A percentile compares a stretch with the other conserved stretches of the same genome.
phyloP scores from a whole-genome alignment of 2,888 invertebrate genomes.

The Patella ulyssiponensis region DNA sequence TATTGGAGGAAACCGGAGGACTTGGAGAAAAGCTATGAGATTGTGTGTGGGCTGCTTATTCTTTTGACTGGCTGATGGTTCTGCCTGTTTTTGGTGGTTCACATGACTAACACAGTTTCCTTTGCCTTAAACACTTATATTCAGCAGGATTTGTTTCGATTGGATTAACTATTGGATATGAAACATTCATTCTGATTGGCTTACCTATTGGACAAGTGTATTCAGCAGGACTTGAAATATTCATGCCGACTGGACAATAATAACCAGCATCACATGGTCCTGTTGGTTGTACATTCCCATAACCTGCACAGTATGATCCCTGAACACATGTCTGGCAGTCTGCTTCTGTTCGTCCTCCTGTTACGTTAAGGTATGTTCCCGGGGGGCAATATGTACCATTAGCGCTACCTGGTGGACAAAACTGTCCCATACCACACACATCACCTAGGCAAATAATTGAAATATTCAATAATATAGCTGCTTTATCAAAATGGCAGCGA shows the following conservation, averaged over 20 bases:
- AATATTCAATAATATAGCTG: neutral
- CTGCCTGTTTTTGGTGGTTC: no score
- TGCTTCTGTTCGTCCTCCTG: constrained; percentile 47
- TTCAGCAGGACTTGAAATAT: constrained; percentile 53
- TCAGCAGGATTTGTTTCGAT: constrained; percentile 41
- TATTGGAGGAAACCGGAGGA: no score
- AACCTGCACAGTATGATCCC: constrained; percentile 65
- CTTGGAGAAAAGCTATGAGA: no score
- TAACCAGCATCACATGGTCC: constrained; percentile 62
- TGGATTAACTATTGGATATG: constrained; percentile 64
- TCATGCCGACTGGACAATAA: constrained; percentile 66
- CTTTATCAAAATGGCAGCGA: no score
- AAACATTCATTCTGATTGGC: constrained; percentile 55
- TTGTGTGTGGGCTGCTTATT: no score
- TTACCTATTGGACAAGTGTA: constrained; percentile 66
- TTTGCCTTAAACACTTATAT: no score
- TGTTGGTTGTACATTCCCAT: constrained; percentile 57
- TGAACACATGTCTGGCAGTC: constrained; percentile 63
- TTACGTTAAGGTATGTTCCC: constrained; percentile 64
- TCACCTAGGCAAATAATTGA: constrained; percentile 44
- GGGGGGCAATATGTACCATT: constrained; percentile 64
- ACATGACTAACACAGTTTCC: no score
- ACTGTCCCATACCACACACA: constrained; percentile 59
- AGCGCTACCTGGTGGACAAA: constrained; percentile 55
- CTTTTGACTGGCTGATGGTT: no score